Percentiles rank a stretch among this genome's conserved stretches.
Conservation (phyloP, 2,797 vertebrate genomes). For the Pangasius mekongensis region DNA sequence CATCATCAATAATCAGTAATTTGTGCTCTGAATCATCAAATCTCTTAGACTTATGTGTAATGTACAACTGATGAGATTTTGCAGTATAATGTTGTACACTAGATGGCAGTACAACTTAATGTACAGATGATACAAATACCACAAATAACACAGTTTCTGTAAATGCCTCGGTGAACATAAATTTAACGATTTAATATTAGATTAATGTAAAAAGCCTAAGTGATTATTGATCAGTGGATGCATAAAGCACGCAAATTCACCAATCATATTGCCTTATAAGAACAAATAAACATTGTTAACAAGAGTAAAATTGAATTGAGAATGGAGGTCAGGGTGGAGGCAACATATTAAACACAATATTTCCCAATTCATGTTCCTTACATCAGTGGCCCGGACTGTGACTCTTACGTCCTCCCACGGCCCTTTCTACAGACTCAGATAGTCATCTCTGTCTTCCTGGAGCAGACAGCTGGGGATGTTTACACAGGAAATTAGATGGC, state of each 20-base stretch:
- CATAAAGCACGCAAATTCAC: background rate
- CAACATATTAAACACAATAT: background rate
- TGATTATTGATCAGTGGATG: background rate
- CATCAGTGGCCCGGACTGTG: background rate
- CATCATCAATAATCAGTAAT: background rate
- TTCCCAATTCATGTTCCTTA: conserved; percentile 3
- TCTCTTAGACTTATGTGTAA: background rate
- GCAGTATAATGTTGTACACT: conserved; percentile 52
- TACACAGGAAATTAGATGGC: conserved; percentile 60
- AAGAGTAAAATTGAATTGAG: background rate
- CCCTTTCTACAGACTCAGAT: conserved; percentile 37
- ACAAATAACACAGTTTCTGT: background rate
- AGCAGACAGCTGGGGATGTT: conserved; percentile 56
- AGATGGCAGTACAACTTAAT: conserved; percentile 65
- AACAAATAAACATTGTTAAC: background rate
- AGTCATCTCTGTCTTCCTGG: conserved; percentile 39
- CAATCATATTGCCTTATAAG: background rate
- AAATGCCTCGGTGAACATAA: background rate
- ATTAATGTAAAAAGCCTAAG: background rate
- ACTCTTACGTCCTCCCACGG: conserved; percentile 24
- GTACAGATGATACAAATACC: conserved; percentile 2
- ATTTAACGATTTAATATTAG: background rate
- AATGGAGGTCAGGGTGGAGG: background rate
- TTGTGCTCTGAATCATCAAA: background rate
- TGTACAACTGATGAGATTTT: background rate